Conservation (phyloP, 2,888 invertebrate species). For the Meteorus colon region DNA sequence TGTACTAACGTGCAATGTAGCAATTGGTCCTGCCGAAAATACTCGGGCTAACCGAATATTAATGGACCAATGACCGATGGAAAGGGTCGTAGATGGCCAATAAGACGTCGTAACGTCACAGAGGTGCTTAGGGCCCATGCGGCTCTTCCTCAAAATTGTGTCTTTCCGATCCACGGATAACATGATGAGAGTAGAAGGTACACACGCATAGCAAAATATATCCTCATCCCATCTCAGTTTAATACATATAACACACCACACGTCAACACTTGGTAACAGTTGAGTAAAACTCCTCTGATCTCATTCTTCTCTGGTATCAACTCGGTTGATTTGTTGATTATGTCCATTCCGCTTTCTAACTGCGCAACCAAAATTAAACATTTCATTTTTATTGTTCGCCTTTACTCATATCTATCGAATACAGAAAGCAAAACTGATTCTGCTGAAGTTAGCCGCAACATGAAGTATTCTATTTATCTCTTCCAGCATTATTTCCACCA, state of each 20-base stretch:
- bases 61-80: constrained; percentile 66
- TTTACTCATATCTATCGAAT: constrained; percentile 8
- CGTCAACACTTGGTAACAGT: not conserved
- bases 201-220: not conserved
- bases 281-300: constrained; percentile 13
- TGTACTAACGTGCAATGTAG: constrained; percentile 21
- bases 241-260: not conserved
- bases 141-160: constrained; percentile 73
- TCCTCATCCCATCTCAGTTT: not conserved
- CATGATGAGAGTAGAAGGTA: constrained; percentile 57
- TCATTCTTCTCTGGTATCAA: constrained; percentile 58
- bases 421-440: constrained; percentile 19
- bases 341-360: constrained; percentile 71
- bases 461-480: not conserved
- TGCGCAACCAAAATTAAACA: constrained; percentile 49
- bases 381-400: constrained; percentile 20
- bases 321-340: constrained; percentile 73
- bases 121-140: constrained; percentile 71
- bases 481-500: not conserved
- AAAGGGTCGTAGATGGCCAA: constrained; percentile 69
- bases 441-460: not conserved
- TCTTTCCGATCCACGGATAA: constrained; percentile 71
- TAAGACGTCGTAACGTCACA: constrained; percentile 65
- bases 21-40: constrained; percentile 62
- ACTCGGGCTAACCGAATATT: constrained; percentile 55